Evolutionary conservation across 2,797 vertebrate species (phyloP).

Genomic region (Tinamus major): DNA sequence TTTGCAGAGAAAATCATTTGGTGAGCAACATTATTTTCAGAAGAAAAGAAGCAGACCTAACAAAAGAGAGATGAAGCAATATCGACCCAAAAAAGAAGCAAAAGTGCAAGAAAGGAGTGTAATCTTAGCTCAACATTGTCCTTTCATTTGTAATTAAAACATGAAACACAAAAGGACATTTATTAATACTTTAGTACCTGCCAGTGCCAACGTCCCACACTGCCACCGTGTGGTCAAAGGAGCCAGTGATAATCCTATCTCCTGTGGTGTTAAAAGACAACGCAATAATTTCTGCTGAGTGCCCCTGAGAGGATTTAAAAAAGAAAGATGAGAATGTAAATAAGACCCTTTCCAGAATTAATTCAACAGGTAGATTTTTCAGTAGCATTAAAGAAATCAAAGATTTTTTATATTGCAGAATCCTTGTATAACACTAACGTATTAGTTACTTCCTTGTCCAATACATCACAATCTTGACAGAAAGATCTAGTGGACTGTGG

Average conservation of each 20-base stretch:
- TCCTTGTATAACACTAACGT: neutral
- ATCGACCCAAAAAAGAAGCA: neutral
- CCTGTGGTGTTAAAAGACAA: slow-evolving; percentile 91
- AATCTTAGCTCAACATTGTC: neutral
- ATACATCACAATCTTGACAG: neutral
- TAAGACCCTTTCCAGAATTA: neutral
- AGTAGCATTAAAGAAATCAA: neutral
- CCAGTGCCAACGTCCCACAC: slow-evolving; percentile 91
- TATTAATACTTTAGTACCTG: slow-evolving; percentile 81
- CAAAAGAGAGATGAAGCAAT: neutral
- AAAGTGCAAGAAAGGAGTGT: neutral
- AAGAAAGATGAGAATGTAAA: neutral
- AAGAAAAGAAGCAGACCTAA: neutral
- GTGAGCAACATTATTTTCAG: neutral
- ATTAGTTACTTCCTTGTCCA: neutral
- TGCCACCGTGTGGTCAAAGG: slow-evolving; percentile 91
- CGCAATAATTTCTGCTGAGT: slow-evolving; percentile 91
- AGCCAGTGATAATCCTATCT: slow-evolving; percentile 90
- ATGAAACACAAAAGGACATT: neutral
- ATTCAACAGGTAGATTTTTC: neutral
- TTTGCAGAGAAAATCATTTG: neutral
- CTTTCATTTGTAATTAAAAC: neutral
- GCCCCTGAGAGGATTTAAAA: slow-evolving; percentile 82
- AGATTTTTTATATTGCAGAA: neutral
- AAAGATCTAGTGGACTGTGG: neutral